Conservation (phyloP, 1,140 invertebrate genomes). For the Danaus plexippus region DNA sequence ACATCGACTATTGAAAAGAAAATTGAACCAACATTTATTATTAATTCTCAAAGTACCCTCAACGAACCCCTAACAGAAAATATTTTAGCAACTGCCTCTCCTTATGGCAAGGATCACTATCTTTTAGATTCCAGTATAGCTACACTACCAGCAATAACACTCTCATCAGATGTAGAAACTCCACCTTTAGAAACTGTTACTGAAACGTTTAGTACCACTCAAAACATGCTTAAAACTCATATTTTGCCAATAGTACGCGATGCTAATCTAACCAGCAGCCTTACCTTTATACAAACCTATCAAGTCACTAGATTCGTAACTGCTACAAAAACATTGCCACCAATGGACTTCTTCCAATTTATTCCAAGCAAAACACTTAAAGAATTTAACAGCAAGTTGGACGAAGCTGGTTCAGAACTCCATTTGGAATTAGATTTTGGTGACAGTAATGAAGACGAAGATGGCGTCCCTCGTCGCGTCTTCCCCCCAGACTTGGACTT, state of each 20-base stretch:
- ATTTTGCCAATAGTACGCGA: conserved; percentile 84
- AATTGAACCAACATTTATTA: conserved; percentile 73
- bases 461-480: conserved; percentile 74
- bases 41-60: conserved; percentile 72
- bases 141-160: conserved; percentile 83
- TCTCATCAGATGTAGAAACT: conserved; percentile 82
- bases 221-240: conserved; percentile 88
- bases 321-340: conserved; percentile 89
- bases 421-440: conserved; percentile 88
- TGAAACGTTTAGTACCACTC: conserved; percentile 91
- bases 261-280: conserved; percentile 78
- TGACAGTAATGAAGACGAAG: conserved; percentile 83
- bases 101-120: conserved; percentile 80
- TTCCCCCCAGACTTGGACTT: conserved; percentile 77
- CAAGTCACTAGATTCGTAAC: conserved; percentile 88
- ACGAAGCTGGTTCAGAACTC: conserved; percentile 90
- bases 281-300: conserved; percentile 90
- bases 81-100: conserved; percentile 84
- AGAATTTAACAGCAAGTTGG: conserved; percentile 88
- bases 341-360: conserved; percentile 88
- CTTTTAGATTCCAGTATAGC: conserved; percentile 82
- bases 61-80: conserved; percentile 88
- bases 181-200: conserved; percentile 89
- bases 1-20: conserved; percentile 86
- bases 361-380: conserved; percentile 89